Conservation (phyloP, 2,888 invertebrate species). For the Ligdia adustata region DNA sequence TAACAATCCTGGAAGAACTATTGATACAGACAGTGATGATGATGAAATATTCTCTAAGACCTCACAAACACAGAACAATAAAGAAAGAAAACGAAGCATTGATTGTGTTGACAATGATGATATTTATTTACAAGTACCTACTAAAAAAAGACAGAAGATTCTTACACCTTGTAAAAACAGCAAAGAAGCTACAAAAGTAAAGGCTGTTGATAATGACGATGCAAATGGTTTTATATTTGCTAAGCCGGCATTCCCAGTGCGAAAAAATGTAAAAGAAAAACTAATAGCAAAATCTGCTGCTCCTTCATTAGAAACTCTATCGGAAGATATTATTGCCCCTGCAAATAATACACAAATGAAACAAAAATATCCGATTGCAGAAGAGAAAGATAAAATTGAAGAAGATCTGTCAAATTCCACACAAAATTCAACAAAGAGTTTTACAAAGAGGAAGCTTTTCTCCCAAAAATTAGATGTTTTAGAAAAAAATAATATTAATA, state of each 20-base stretch:
- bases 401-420: slow-evolving; percentile 19
- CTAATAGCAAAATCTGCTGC: slow-evolving; percentile 50
- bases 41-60: slow-evolving; percentile 54
- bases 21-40: slow-evolving; percentile 44
- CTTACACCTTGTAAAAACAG: slow-evolving; percentile 41
- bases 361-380: slow-evolving; percentile 28
- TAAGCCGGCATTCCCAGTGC: slow-evolving; percentile 56
- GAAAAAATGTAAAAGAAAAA: slow-evolving; percentile 47
- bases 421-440: slow-evolving; percentile 56
- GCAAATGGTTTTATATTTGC: slow-evolving; percentile 57
- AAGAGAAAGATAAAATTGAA: slow-evolving; percentile 29
- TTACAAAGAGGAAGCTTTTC: slow-evolving; percentile 72
- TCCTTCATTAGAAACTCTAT: slow-evolving; percentile 35
- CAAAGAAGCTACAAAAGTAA: slow-evolving; percentile 16
- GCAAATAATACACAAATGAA: slow-evolving; percentile 20
- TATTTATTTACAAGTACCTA: slow-evolving; percentile 33
- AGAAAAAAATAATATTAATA: slow-evolving; percentile 55
- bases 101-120: slow-evolving; percentile 40
- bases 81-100: slow-evolving; percentile 41
- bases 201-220: slow-evolving; percentile 13
- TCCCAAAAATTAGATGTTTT: slow-evolving; percentile 69
- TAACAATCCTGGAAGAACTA: slow-evolving; percentile 23
- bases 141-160: slow-evolving; percentile 48
- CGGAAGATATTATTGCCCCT: slow-evolving; percentile 11
- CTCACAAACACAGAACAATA: slow-evolving; percentile 33